These are phyloP conservation scores for Syngnathoides biaculeatus DNA, from an alignment of 2,113 vertebrate genomes.

Conservation along the genomic window DNA sequence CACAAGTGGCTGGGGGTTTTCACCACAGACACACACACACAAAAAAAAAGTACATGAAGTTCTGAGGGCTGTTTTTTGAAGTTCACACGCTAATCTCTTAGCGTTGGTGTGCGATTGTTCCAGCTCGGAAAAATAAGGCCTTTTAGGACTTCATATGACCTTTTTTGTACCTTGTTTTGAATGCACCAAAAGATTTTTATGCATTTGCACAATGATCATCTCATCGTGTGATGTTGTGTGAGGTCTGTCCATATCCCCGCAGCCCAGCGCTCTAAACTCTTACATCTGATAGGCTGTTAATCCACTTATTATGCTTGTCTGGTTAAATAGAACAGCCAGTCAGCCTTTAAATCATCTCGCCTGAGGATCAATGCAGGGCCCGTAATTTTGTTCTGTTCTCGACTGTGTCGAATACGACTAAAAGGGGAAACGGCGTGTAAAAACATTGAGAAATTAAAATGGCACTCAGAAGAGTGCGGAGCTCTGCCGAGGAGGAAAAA, in stretches of 20 bases:
- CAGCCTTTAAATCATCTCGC: constrained; percentile 59
- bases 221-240: constrained; percentile 29
- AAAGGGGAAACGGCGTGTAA: constrained; percentile 15
- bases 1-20: constrained; percentile 14
- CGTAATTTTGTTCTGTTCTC: constrained; percentile 20
- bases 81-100: background rate
- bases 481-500: background rate
- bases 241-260: constrained; percentile 40
- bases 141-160: background rate
- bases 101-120: background rate
- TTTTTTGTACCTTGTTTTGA: background rate
- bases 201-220: constrained; percentile 14
- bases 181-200: constrained; percentile 9
- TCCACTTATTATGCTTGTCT: constrained; percentile 61
- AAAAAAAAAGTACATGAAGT: constrained; percentile 26
- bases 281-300: constrained; percentile 64
- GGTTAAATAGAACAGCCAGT: constrained; percentile 57
- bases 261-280: constrained; percentile 45
- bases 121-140: background rate
- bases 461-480: background rate
- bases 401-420: constrained; percentile 11
- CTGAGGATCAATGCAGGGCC: constrained; percentile 48
- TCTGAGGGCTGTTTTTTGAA: constrained; percentile 24
- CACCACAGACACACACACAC: too few species aligned
- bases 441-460: constrained; percentile 18